A percentile compares a stretch with the other conserved stretches of the same genome.
Evolutionary conservation across 2,797 vertebrate genomes (phyloP).

Genomic region (Chloroceryle amazona): DNA sequence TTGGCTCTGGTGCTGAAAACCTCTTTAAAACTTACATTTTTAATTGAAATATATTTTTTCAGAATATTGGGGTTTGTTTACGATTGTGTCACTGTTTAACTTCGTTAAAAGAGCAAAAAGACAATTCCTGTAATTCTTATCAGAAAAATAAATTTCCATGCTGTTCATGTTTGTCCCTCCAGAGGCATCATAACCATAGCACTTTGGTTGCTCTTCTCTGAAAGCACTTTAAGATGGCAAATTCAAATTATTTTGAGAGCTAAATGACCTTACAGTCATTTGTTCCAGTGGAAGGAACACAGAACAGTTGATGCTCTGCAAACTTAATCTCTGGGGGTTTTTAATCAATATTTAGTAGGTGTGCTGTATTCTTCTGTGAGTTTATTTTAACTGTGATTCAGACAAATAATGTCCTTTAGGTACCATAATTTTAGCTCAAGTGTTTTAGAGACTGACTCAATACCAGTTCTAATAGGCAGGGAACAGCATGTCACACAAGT

Average conservation of each 20-base stretch:
- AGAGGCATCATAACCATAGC: not conserved
- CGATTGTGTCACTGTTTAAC: not conserved
- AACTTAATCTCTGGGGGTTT: not conserved
- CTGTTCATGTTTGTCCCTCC: not conserved
- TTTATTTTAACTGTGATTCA: not conserved
- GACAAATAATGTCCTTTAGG: not conserved
- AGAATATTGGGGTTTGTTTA: not conserved
- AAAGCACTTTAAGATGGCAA: not conserved
- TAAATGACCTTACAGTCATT: not conserved
- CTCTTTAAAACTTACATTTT: not conserved
- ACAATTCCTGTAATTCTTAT: not conserved
- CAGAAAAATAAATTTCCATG: not conserved
- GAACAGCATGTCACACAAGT: accelerated
- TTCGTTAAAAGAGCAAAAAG: not conserved
- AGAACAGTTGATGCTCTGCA: not conserved
- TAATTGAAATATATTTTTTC: not conserved
- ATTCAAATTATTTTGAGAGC: not conserved
- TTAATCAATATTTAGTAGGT: too few relatives aligned
- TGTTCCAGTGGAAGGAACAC: not conserved
- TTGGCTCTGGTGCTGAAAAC: not conserved
- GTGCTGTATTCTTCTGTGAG: not conserved
- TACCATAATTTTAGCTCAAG: not conserved
- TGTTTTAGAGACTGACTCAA: not conserved
- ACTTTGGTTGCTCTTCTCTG: not conserved
- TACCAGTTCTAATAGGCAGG: not conserved